phyloP scores from a whole-genome alignment of 2,888 invertebrate species.

The Drosophila kuntzei region DNA sequence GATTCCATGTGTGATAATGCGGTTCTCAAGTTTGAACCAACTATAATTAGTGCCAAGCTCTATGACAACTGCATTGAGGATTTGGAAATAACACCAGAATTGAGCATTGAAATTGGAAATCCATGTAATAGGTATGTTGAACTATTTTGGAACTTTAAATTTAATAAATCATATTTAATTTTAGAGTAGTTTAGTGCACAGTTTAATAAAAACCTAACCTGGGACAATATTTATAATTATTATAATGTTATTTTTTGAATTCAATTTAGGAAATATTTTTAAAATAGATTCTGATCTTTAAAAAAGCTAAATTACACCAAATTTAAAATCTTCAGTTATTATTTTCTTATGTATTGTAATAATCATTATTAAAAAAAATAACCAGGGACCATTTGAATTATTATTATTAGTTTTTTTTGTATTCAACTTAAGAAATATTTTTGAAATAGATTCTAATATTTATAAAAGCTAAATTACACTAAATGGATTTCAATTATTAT shows the following conservation, averaged over 20 bases:
- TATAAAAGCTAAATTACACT: background rate
- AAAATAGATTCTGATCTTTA: too few species aligned
- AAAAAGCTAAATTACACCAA: too few species aligned
- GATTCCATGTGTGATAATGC: slow-evolving; percentile 71
- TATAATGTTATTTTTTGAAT: too few species aligned
- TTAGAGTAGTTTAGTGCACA: background rate
- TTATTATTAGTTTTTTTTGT: too few species aligned
- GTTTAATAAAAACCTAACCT: background rate
- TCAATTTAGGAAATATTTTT: too few species aligned
- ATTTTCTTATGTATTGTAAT: too few species aligned
- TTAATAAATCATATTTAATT: background rate
- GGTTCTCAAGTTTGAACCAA: slow-evolving; percentile 61
- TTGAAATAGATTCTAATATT: background rate
- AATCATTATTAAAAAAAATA: too few species aligned
- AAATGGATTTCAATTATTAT: too few species aligned
- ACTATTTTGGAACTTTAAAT: background rate
- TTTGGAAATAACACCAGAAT: slow-evolving; percentile 69
- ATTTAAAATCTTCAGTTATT: too few species aligned
- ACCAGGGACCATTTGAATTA: too few species aligned
- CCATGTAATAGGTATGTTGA: slow-evolving; percentile 83
- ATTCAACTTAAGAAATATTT: too few species aligned
- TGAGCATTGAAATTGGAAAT: slow-evolving; percentile 82
- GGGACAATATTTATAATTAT: slow-evolving; percentile 7
- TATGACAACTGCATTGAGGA: slow-evolving; percentile 85
- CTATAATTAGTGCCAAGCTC: slow-evolving; percentile 79